Evolutionary conservation across 2,888 invertebrate species (phyloP), one percentile per base, ranked within the genome.

Genomic region (Dorcus hopei): DNA sequence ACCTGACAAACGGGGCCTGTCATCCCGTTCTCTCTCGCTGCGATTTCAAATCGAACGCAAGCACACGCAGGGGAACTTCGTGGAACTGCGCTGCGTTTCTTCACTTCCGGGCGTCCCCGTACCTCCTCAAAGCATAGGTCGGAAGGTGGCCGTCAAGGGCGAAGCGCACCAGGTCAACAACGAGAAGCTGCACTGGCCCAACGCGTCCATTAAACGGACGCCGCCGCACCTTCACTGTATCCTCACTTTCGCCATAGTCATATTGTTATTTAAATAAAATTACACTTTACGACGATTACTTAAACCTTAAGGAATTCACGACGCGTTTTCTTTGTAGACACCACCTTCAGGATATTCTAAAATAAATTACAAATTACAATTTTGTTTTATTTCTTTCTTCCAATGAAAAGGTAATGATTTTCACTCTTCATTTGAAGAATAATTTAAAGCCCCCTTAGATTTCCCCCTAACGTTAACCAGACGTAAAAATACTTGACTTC

Each of bases 61-160:
- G 58, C 64, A 68, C 56, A 65, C 71, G 57, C 69, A 64, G 26
- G 56, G 57, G 16, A 62, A 62, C 48, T 65, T 62, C 42, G 63
- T 75, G 11, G 71, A 72, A 61, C 66, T 75, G 38, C 66, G 70
- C 47, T 76, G 75, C 68, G 70, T 70, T 42, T 69, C 72, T 47
- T 65, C 69, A 8, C 67, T 73, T 49, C 72, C 72, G 26, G 72
- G 72, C 42, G 65, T 74, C 26, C 72, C 73, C 3, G 57, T 69
- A 26, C 61, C 65, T 16, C 70, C 71, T 23, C 70, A 66, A 53
- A 63, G 62, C 26, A 63, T 70, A 23, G 65, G 65, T 11, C 58
- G 58, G 38, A 69, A 64, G 16, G 60, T 69, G 16, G 54, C 62
- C 48, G 58, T 71, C 59, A 70, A 65, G 47, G 54, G 63, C 23